A percentile compares a stretch with the other conserved stretches of the same genome.
Evolutionary conservation across 2,113 vertebrate species (phyloP).

Genomic region (Oryzias melastigma): DNA sequence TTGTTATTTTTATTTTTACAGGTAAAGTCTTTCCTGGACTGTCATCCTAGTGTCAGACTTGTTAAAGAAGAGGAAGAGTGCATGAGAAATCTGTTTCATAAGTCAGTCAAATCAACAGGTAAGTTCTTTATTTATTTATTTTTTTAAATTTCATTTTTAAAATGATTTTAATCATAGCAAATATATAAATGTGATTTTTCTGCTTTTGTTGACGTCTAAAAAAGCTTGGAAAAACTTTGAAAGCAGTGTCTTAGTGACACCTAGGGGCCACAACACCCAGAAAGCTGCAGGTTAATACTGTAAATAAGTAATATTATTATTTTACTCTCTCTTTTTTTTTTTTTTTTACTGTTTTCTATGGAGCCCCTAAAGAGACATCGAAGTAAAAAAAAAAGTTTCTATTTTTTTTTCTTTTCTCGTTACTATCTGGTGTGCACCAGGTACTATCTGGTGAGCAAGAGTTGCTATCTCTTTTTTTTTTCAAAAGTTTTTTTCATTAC

Average conservation of each 20-base stretch:
- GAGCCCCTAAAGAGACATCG: too few species aligned
- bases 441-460: too few species aligned
- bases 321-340: too few species aligned
- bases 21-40: conserved; percentile 67
- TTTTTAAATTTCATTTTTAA: background rate
- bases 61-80: conserved; percentile 80
- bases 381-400: too few species aligned
- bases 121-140: background rate
- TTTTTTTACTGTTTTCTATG: too few species aligned
- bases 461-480: too few species aligned
- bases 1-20: conserved; percentile 6
- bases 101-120: conserved; percentile 49
- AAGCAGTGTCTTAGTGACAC: conserved; percentile 27
- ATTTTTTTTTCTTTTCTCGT: too few species aligned
- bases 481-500: too few species aligned
- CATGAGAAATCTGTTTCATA: conserved; percentile 38
- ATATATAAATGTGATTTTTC: too few species aligned
- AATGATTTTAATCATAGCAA: background rate
- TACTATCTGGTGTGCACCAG: too few species aligned
- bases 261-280: conserved; percentile 23
- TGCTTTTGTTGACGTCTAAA: background rate
- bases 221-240: background rate
- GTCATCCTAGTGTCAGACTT: conserved; percentile 75
- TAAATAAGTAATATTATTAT: background rate
- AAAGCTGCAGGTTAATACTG: background rate